phyloP scores from a whole-genome alignment of 2,113 vertebrate genomes.

The Trematomus loennbergii region DNA sequence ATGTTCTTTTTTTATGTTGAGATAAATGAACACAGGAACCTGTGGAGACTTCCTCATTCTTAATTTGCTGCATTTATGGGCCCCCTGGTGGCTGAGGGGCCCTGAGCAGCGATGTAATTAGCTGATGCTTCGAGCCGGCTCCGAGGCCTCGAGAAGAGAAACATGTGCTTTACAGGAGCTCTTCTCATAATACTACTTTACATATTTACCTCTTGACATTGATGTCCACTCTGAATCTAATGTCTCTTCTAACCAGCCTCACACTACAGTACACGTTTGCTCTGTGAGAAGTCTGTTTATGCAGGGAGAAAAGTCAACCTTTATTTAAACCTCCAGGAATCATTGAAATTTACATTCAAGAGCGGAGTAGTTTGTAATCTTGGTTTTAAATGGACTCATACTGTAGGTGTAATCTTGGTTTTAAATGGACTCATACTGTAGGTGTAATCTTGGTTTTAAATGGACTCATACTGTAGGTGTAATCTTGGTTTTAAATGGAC shows the following conservation, averaged over 20 bases:
- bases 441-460: neutral
- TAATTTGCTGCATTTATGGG: constrained; percentile 58
- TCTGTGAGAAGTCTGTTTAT: neutral
- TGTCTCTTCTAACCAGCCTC: neutral
- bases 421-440: neutral
- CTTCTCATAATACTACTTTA: constrained; percentile 2
- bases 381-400: neutral
- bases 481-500: neutral
- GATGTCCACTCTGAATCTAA: neutral
- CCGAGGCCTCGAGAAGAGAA: constrained; percentile 22
- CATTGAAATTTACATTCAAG: neutral
- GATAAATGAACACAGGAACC: constrained; percentile 43
- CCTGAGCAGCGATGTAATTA: constrained; percentile 47
- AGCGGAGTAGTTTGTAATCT: neutral
- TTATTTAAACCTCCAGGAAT: neutral
- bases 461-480: neutral
- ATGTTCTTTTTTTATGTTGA: constrained; percentile 4
- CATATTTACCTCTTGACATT: neutral
- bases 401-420: no score
- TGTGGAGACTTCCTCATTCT: constrained; percentile 46
- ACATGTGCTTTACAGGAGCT: constrained; percentile 11
- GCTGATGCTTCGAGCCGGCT: constrained; percentile 36
- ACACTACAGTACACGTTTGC: neutral
- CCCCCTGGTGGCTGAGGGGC: constrained; percentile 62
- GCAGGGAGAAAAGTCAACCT: neutral